phyloP scores from a whole-genome alignment of 2,797 vertebrate genomes.

The Leuciscus waleckii region DNA sequence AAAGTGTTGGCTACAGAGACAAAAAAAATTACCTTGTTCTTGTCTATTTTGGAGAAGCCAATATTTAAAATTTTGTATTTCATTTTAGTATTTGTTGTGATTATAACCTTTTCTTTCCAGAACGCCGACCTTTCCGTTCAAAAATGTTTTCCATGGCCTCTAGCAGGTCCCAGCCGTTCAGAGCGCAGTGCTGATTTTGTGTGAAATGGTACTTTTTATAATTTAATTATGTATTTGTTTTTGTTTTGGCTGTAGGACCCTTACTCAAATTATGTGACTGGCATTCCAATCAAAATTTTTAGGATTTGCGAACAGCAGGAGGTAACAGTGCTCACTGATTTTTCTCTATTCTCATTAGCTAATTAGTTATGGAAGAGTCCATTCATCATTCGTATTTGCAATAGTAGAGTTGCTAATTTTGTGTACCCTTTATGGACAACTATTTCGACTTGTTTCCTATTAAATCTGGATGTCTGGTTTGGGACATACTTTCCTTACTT shows the following conservation, averaged over 20 bases:
- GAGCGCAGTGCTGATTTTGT: conserved; percentile 51
- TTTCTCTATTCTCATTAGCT: background rate
- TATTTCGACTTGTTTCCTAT: background rate
- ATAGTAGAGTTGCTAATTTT: background rate
- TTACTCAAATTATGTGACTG: conserved; percentile 52
- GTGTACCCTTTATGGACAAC: background rate
- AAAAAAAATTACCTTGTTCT: conserved; percentile 4
- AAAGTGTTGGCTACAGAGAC: conserved; percentile 12
- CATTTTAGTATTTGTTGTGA: conserved; percentile 46
- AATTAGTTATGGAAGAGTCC: background rate
- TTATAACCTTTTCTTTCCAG: conserved; percentile 33
- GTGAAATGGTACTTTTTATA: conserved; percentile 35
- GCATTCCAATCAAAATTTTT: conserved; percentile 38
- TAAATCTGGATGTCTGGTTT: background rate
- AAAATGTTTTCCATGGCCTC: conserved; percentile 47
- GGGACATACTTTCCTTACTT: background rate
- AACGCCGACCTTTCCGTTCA: conserved; percentile 50
- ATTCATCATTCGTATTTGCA: background rate
- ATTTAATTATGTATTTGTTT: conserved; percentile 39
- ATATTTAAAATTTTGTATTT: conserved; percentile 38
- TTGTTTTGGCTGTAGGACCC: conserved; percentile 56
- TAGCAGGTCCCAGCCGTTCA: conserved; percentile 42
- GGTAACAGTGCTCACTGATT: conserved; percentile 7
- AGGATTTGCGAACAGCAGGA: background rate
- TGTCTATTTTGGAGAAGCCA: conserved; percentile 26